These are phyloP conservation scores for Hirtodrosophila histrioides DNA, from an alignment of 2,888 invertebrate species.

Conservation along the genomic window DNA sequence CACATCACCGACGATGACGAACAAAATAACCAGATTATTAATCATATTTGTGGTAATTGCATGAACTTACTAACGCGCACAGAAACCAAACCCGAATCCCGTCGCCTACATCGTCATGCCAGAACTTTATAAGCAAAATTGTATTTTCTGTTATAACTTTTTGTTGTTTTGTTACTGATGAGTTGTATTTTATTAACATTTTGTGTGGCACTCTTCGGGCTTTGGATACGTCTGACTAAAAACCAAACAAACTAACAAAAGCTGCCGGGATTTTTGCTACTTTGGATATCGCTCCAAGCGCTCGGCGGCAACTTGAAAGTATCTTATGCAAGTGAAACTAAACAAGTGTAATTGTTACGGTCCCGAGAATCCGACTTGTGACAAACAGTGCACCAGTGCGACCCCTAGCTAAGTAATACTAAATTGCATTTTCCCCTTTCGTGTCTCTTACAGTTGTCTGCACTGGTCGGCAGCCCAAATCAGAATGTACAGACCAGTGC, in stretches of 20 bases:
- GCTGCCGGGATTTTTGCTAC: conserved; percentile 72
- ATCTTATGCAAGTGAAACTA: conserved; percentile 76
- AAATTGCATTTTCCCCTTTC: conserved; percentile 11
- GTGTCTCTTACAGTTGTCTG: conserved; percentile 66
- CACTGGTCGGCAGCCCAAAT: conserved; percentile 66
- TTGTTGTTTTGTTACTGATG: conserved; percentile 53
- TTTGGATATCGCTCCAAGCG: conserved; percentile 73
- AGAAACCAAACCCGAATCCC: conserved; percentile 16
- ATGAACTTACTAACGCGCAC: conserved; percentile 31
- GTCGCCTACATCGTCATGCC: conserved; percentile 25
- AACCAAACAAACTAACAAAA: conserved; percentile 55
- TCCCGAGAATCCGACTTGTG: conserved; percentile 39
- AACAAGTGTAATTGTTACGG: conserved; percentile 58
- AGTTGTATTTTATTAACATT: conserved; percentile 63
- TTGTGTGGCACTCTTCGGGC: conserved; percentile 60
- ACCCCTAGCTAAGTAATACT: conserved; percentile 25
- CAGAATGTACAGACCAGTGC: conserved; percentile 41
- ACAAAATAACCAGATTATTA: conserved; percentile 79
- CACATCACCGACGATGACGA: conserved; percentile 81
- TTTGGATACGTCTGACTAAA: conserved; percentile 54
- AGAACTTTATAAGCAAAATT: conserved; percentile 25
- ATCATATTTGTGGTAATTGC: conserved; percentile 83
- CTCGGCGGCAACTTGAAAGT: conserved; percentile 62
- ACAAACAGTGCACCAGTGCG: conserved; percentile 47
- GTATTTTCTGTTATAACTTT: conserved; percentile 32